phyloP scores from a whole-genome alignment of 1,140 invertebrate species.

The Lordiphosa clarofinis region DNA sequence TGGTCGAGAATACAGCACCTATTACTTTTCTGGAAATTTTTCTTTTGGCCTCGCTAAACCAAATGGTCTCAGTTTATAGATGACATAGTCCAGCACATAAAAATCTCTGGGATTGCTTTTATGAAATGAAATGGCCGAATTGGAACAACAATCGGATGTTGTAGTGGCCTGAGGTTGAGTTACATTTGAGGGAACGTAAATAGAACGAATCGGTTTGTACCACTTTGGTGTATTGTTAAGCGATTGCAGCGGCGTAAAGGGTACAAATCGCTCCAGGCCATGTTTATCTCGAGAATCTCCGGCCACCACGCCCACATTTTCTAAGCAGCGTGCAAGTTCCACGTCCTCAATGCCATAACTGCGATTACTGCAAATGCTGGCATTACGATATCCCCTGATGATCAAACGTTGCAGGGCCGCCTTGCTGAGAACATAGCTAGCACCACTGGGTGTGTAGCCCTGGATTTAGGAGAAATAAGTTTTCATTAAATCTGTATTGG shows the following conservation, averaged over 20 bases:
- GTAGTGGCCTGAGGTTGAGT: conserved; percentile 79
- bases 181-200: conserved; percentile 31
- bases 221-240: conserved; percentile 83
- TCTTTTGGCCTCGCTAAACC: conserved; percentile 81
- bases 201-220: no score
- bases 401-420: conserved; percentile 88
- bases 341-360: conserved; percentile 92
- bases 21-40: not conserved
- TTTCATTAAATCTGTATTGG: not conserved
- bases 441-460: conserved; percentile 96
- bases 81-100: conserved; percentile 96
- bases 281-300: conserved; percentile 91
- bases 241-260: conserved; percentile 87
- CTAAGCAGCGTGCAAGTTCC: conserved; percentile 94
- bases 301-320: conserved; percentile 90
- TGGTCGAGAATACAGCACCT: not conserved
- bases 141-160: conserved; percentile 90
- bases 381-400: conserved; percentile 84
- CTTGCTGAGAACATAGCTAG: conserved; percentile 93
- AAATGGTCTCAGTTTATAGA: conserved; percentile 95
- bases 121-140: conserved; percentile 96
- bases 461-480: conserved; percentile 58
- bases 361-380: conserved; percentile 84
- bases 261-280: conserved; percentile 94
- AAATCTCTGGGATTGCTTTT: conserved; percentile 94